phyloP scores from a whole-genome alignment of 2,888 invertebrate species.

The Ptilodon capucinus region DNA sequence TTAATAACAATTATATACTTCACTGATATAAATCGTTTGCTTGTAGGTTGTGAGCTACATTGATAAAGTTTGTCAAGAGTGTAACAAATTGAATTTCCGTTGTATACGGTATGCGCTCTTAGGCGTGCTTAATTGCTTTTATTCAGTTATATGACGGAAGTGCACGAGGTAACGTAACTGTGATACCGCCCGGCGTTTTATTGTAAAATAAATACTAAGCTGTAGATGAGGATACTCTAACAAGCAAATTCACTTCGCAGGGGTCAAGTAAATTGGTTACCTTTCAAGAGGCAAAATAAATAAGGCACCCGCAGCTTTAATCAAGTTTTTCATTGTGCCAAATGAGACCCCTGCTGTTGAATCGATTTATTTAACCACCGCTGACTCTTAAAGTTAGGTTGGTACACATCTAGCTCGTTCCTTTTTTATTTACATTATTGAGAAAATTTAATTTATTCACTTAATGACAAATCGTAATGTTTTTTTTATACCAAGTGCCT shows the following conservation, averaged over 20 bases:
- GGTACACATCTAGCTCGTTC: conserved; percentile 34
- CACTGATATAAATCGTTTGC: background rate
- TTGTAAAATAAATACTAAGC: background rate
- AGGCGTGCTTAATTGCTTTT: conserved; percentile 37
- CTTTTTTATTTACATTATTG: conserved; percentile 54
- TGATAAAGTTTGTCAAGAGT: conserved; percentile 50
- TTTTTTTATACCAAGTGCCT: too few species aligned
- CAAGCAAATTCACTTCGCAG: conserved; percentile 1
- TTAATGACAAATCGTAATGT: too few species aligned
- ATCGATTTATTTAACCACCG: conserved; percentile 55
- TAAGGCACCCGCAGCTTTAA: conserved; percentile 51
- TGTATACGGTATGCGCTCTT: conserved; percentile 42
- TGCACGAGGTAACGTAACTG: background rate
- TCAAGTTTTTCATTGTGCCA: conserved; percentile 58
- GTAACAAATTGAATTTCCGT: conserved; percentile 54
- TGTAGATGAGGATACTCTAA: background rate
- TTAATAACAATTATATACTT: too few species aligned
- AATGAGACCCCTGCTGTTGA: conserved; percentile 58
- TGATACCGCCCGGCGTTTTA: background rate
- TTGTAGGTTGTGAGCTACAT: conserved; percentile 16
- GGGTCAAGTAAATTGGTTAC: conserved; percentile 36
- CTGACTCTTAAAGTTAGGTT: too few species aligned
- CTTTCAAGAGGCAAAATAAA: conserved; percentile 43
- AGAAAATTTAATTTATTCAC: conserved; percentile 41
- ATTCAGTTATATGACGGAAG: conserved; percentile 10